These are phyloP conservation scores for Callorhinus ursinus DNA, from an alignment of 2,113 vertebrate genomes.

Conservation along the genomic window DNA sequence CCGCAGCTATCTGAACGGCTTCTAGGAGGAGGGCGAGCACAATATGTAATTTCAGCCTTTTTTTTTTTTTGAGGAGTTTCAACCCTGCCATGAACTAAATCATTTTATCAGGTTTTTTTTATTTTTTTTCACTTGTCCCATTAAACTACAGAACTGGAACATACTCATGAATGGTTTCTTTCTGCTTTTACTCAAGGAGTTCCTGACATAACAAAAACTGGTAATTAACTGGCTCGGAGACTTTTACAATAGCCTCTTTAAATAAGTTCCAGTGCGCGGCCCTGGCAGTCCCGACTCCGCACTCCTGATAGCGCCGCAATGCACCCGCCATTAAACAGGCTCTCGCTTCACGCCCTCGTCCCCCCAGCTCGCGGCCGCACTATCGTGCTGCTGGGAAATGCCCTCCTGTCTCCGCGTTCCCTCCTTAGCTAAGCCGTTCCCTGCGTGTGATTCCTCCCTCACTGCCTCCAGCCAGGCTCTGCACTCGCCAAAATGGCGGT, in stretches of 20 bases:
- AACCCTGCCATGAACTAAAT: slow-evolving; percentile 83
- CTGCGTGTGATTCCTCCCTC: background rate
- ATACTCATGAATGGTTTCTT: slow-evolving; percentile 88
- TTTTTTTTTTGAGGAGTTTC: slow-evolving; percentile 82
- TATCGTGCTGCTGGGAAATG: slow-evolving; percentile 33
- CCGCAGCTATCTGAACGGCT: slow-evolving; percentile 75
- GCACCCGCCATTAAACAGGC: slow-evolving; percentile 77
- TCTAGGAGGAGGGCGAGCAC: slow-evolving; percentile 79
- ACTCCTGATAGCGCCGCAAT: slow-evolving; percentile 79
- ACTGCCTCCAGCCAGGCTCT: background rate
- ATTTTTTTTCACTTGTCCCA: slow-evolving; percentile 83
- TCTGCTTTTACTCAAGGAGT: slow-evolving; percentile 87
- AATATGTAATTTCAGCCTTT: slow-evolving; percentile 86
- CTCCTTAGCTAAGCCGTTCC: background rate
- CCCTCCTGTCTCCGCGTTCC: slow-evolving; percentile 22
- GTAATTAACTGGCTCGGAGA: slow-evolving; percentile 88
- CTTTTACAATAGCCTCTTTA: slow-evolving; percentile 88
- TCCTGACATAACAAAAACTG: slow-evolving; percentile 90
- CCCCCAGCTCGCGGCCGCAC: slow-evolving; percentile 20
- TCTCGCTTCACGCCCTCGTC: slow-evolving; percentile 36
- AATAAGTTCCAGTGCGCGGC: slow-evolving; percentile 79
- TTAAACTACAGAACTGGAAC: slow-evolving; percentile 90
- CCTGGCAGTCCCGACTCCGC: slow-evolving; percentile 70
- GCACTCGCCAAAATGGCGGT: background rate
- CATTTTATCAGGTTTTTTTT: slow-evolving; percentile 86